Conservation (phyloP, 2,113 vertebrate species). For the Neotoma lepida region DNA sequence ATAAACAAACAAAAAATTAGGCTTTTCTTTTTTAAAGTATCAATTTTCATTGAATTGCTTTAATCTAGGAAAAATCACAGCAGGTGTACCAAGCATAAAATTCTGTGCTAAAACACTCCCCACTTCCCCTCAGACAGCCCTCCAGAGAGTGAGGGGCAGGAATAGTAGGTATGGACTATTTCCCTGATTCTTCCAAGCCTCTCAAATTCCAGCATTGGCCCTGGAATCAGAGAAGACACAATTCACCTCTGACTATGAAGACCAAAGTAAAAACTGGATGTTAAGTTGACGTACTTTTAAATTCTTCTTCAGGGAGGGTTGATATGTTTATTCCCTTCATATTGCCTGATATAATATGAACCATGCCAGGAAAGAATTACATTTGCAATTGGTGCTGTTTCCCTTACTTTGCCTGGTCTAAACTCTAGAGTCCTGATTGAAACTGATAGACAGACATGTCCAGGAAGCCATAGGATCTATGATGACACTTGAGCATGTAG, state of each 20-base stretch:
- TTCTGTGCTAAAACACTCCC: background rate
- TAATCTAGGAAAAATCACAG: background rate
- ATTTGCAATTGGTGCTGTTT: background rate
- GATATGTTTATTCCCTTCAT: conserved; percentile 15
- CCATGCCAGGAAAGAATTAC: background rate
- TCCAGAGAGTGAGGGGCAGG: background rate
- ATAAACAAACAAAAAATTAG: background rate
- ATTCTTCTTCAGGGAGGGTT: conserved; percentile 9
- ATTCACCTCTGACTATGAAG: conserved; percentile 28
- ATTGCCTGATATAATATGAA: conserved; percentile 17
- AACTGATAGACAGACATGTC: background rate
- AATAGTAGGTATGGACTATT: background rate
- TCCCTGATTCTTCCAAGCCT: background rate
- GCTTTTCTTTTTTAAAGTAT: background rate
- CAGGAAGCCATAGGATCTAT: background rate
- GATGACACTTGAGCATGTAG: background rate
- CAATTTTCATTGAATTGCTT: background rate
- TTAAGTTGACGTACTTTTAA: conserved; percentile 11
- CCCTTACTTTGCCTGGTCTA: background rate
- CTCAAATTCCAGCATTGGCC: conserved; percentile 3
- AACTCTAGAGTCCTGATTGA: background rate
- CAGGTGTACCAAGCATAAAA: conserved; percentile 32
- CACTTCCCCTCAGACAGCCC: background rate
- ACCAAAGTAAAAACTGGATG: conserved; percentile 6
- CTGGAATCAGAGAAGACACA: background rate